phyloP scores from a whole-genome alignment of 1,140 invertebrate species.

The Rhopalosiphum maidis region DNA sequence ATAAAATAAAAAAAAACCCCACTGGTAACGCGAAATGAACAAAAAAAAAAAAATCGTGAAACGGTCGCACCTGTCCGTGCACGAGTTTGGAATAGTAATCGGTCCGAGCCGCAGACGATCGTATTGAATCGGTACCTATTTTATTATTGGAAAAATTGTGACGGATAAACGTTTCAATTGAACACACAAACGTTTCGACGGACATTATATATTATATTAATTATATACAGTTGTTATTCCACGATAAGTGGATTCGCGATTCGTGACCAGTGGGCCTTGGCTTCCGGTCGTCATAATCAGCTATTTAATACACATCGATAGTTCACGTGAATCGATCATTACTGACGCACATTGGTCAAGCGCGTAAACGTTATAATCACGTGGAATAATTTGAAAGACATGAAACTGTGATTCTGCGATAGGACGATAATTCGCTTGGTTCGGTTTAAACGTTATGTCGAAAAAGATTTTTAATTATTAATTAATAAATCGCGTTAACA shows the following conservation, averaged over 20 bases:
- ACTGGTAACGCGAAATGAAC: background rate
- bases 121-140: background rate
- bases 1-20: background rate
- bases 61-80: background rate
- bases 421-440: background rate
- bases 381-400: background rate
- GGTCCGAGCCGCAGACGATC: background rate
- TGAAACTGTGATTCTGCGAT: background rate
- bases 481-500: background rate
- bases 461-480: background rate
- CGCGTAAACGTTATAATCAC: background rate
- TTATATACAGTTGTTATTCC: too few species aligned
- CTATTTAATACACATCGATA: background rate
- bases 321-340: too few species aligned
- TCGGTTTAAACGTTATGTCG: background rate
- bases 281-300: too few species aligned
- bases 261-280: background rate
- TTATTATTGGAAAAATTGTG: background rate
- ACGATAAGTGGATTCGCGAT: background rate
- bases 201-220: background rate
- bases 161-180: background rate
- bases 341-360: background rate
- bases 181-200: background rate
- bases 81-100: conserved; percentile 7
- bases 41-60: background rate